Percentiles rank a stretch among this genome's conserved stretches.
phyloP scores from a whole-genome alignment of 2,113 vertebrate species.

The Triplophysa rosa region DNA sequence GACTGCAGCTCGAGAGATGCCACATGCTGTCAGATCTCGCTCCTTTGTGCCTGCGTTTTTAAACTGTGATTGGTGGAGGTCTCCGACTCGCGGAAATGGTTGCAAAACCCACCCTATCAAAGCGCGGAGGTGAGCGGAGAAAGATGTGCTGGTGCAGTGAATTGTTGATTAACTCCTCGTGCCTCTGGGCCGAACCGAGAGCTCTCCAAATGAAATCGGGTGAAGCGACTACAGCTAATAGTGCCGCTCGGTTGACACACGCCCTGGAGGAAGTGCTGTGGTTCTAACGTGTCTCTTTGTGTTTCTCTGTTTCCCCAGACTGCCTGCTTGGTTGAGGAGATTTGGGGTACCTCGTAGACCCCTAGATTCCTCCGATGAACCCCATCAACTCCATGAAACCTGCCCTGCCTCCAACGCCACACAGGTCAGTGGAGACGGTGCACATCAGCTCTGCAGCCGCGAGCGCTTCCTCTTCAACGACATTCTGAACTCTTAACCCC shows the following conservation, averaged over 20 bases:
- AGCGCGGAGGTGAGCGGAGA: conserved; percentile 24
- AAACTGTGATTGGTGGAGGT: conserved; percentile 37
- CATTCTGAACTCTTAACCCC: conserved; percentile 21
- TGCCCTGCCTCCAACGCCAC: conserved; percentile 84
- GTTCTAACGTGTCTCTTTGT: background rate
- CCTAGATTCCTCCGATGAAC: conserved; percentile 83
- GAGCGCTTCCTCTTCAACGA: conserved; percentile 29
- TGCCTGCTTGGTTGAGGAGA: conserved; percentile 64
- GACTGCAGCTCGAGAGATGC: conserved; percentile 10
- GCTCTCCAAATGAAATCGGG: conserved; percentile 11
- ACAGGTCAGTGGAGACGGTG: conserved; percentile 77
- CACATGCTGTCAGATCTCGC: conserved; percentile 21
- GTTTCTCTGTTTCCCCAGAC: conserved; percentile 55
- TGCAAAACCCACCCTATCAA: conserved; percentile 19
- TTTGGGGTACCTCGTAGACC: conserved; percentile 68
- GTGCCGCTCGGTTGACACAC: too few relatives aligned
- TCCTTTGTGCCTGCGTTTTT: conserved; percentile 34
- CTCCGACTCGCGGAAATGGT: conserved; percentile 25
- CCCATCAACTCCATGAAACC: conserved; percentile 97
- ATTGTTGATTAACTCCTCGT: conserved; percentile 44
- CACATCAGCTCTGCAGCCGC: background rate
- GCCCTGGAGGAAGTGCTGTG: background rate
- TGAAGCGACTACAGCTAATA: background rate
- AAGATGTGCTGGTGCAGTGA: conserved; percentile 19
- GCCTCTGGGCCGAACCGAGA: conserved; percentile 27